Evolutionary conservation across 1,140 invertebrate species (phyloP).

Genomic region (Drosophila rhopaloa): DNA sequence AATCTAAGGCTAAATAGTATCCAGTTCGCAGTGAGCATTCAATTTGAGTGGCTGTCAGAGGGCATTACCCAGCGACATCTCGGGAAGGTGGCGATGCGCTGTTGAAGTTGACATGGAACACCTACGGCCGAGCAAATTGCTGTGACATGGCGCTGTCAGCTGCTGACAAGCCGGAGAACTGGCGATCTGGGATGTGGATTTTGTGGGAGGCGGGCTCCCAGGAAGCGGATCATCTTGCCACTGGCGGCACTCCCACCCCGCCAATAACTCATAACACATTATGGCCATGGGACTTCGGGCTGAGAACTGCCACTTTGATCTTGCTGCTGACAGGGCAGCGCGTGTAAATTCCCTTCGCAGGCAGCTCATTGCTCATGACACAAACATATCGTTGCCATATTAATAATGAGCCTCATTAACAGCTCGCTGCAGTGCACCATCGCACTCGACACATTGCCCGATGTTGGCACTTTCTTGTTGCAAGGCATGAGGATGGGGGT

Average conservation of each 20-base stretch:
- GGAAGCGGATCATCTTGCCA: conserved; percentile 66
- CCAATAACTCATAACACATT: conserved; percentile 81
- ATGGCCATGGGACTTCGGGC: conserved; percentile 51
- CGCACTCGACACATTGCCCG: conserved; percentile 65
- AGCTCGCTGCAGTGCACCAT: conserved; percentile 53
- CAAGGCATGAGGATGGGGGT: conserved; percentile 1
- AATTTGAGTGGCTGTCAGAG: conserved; percentile 71
- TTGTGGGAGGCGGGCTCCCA: conserved; percentile 35
- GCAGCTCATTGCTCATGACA: conserved; percentile 62
- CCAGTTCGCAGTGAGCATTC: conserved; percentile 61
- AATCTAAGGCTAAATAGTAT: conserved; percentile 76
- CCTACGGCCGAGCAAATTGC: conserved; percentile 74
- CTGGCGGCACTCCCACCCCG: conserved; percentile 24
- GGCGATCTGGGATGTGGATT: conserved; percentile 14
- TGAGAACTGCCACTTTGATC: conserved; percentile 66
- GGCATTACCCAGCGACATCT: conserved; percentile 55
- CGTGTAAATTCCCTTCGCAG: conserved; percentile 64
- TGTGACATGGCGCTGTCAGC: conserved; percentile 80
- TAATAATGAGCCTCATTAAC: conserved; percentile 82
- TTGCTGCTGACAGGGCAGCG: conserved; percentile 58
- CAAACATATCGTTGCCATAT: conserved; percentile 78
- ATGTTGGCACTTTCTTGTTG: conserved; percentile 35
- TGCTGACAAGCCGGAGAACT: conserved; percentile 72
- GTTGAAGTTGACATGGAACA: conserved; percentile 42
- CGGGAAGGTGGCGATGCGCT: conserved; percentile 38